Evolutionary conservation across 2,888 invertebrate species (phyloP).

Genomic region (Callinectes sapidus): DNA sequence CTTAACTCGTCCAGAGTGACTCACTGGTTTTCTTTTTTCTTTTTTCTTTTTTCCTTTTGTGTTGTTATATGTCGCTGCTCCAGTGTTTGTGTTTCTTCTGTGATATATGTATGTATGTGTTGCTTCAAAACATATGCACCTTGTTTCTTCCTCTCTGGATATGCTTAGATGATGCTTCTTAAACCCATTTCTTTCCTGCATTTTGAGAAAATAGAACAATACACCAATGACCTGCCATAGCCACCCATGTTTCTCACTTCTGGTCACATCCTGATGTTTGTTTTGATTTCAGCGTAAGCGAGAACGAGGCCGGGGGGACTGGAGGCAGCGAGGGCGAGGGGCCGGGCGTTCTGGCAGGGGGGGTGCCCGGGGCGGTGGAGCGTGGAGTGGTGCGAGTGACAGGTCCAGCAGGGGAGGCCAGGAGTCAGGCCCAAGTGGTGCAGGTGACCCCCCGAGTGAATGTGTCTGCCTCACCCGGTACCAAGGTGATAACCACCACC

Average conservation of each 20-base stretch:
- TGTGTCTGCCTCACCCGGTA: slow-evolving; percentile 74
- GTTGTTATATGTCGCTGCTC: slow-evolving; percentile 12
- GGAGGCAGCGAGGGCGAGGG: slow-evolving; percentile 65
- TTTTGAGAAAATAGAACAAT: slow-evolving; percentile 48
- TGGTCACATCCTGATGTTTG: neutral
- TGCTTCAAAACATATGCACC: slow-evolving; percentile 20
- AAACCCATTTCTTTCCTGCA: slow-evolving; percentile 44
- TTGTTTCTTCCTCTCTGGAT: slow-evolving; percentile 6
- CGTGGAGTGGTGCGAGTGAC: slow-evolving; percentile 75
- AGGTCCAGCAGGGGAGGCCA: slow-evolving; percentile 63
- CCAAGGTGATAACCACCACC: slow-evolving; percentile 74
- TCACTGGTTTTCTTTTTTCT: slow-evolving; percentile 44
- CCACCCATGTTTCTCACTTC: neutral
- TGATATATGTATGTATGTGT: slow-evolving; percentile 34
- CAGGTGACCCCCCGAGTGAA: slow-evolving; percentile 74
- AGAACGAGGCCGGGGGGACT: slow-evolving; percentile 62
- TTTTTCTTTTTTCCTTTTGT: neutral
- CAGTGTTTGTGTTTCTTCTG: slow-evolving; percentile 27
- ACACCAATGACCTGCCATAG: slow-evolving; percentile 27
- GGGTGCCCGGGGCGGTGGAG: slow-evolving; percentile 55
- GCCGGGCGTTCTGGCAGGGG: slow-evolving; percentile 41
- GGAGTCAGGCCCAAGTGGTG: slow-evolving; percentile 73
- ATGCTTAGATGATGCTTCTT: slow-evolving; percentile 33
- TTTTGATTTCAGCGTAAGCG: slow-evolving; percentile 66
- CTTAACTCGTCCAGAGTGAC: slow-evolving; percentile 66